Evolutionary conservation across 37 sponge, comb jelly and placozoan genomes (phyloP), one percentile per base, ranked within the genome.

Genomic region (Eunapius fragilis): DNA sequence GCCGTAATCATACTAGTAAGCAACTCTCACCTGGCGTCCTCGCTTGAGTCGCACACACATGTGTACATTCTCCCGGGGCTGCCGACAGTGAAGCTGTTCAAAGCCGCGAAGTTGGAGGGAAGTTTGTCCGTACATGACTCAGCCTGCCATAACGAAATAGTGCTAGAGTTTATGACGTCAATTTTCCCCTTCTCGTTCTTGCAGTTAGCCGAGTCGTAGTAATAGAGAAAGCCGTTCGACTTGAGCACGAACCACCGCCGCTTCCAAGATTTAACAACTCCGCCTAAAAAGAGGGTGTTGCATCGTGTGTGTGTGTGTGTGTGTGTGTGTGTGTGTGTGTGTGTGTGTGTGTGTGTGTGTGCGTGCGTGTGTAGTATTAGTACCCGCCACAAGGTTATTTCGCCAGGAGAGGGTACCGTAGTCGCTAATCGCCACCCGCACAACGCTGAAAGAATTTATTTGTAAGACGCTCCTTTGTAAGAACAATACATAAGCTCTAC

Each of bases 201-300:
- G 74, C 82, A 73, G 30, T 47, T 12, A 25, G 79, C 9, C 22
- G 81, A 47, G 25, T 80, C 68, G 50, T 90, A 90, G 67, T 90
- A 90, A 70, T 89, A 89, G 36, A 90, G 81, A 76, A 77, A 90
- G 26, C 90, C 90, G 45, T 90, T 90, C 24, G 77, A 37, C 67
- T 85, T 90, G 10, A 90, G 76, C 13, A 90, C 77, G 50, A 90
- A 85, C 86, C 81, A 90, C 2, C 86, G 69, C 70, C 77, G 76
- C 70, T 90, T 90, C 90, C 90, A 90, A 27, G 71, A 82, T 50
- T 85, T 85, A 2, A 85, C 81, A 12, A 81, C 41, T 12, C 75
- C 76, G 17, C 90, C 90, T 90, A 68, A 4, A 70, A 1, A 11
- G 34, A 1, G 22, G 58, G 58, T 45, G 47, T 45, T 45, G n/a